Evolutionary conservation across 2,797 vertebrate species (phyloP).

Genomic region (Gephyroberyx darwinii): DNA sequence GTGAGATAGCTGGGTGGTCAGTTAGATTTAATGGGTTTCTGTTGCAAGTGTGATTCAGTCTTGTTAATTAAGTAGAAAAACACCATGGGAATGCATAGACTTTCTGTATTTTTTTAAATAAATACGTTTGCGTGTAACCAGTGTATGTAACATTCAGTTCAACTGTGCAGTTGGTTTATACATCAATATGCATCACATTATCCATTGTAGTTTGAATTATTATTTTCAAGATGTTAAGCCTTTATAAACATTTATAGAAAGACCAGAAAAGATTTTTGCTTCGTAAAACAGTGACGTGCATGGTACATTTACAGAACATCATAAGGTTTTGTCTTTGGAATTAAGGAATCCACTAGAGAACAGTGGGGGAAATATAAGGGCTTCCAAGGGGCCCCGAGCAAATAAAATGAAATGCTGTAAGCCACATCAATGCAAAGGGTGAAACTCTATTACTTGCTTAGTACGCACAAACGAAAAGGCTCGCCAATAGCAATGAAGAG

Average conservation of each 20-base stretch:
- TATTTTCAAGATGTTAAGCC: neutral
- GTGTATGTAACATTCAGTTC: constrained; percentile 38
- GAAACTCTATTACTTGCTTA: too few species aligned
- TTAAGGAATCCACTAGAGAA: too few species aligned
- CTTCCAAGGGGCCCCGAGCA: too few species aligned
- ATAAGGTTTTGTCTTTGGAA: too few species aligned
- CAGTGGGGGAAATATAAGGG: too few species aligned
- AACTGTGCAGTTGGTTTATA: constrained; percentile 23
- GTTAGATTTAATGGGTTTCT: constrained; percentile 48
- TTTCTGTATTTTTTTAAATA: constrained; percentile 91
- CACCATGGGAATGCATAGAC: constrained; percentile 84
- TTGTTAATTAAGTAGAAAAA: constrained; percentile 52
- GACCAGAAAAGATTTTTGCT: neutral
- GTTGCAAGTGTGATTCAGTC: constrained; percentile 53
- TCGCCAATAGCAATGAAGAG: too few species aligned
- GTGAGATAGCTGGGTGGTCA: constrained; percentile 50
- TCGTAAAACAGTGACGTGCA: neutral
- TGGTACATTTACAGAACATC: neutral
- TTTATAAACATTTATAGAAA: neutral
- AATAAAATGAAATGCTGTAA: too few species aligned
- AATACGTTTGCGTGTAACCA: constrained; percentile 86
- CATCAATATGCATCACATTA: constrained; percentile 30
- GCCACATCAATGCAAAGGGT: too few species aligned
- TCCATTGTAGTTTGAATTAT: constrained; percentile 13
- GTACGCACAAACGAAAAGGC: too few species aligned